Evolutionary conservation across 2,113 vertebrate genomes (phyloP).

Genomic region (Sminthopsis crassicaudata): DNA sequence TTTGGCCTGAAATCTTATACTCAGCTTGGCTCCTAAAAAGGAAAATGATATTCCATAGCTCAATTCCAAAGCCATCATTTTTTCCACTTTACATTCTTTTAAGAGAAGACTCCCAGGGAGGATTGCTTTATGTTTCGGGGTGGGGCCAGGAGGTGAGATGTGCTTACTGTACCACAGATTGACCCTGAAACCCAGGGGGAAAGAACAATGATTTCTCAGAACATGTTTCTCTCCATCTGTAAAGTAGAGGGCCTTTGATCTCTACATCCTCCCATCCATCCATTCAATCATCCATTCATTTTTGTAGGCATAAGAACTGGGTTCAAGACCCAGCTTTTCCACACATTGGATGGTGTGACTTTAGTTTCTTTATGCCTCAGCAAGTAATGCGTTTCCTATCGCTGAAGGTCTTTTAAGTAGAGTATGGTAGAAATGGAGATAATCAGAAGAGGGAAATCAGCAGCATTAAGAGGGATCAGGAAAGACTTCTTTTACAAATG

Average conservation of each 20-base stretch:
- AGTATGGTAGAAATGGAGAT: not conserved
- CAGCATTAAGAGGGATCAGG: not conserved
- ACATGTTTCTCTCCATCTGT: not conserved
- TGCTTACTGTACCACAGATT: not conserved
- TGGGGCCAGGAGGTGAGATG: not conserved
- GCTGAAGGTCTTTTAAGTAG: not conserved
- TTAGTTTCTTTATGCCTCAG: not conserved
- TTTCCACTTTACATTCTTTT: not conserved
- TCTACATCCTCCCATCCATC: not conserved
- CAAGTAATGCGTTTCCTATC: not conserved
- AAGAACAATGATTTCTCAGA: not conserved
- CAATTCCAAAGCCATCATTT: not conserved
- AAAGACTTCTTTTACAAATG: not conserved
- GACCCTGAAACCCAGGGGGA: not conserved
- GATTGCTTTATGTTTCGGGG: not conserved
- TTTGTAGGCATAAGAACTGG: not conserved
- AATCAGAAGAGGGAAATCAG: not conserved
- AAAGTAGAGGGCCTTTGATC: not conserved
- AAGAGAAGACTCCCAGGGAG: slow-evolving; percentile 1
- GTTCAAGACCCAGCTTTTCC: not conserved
- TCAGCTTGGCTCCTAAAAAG: not conserved
- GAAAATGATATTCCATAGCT: slow-evolving; percentile 1
- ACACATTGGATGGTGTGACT: not conserved
- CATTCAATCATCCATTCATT: not conserved
- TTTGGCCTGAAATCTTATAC: not conserved